phyloP scores from a whole-genome alignment of 2,888 invertebrate genomes.

The Anodontia alba region DNA sequence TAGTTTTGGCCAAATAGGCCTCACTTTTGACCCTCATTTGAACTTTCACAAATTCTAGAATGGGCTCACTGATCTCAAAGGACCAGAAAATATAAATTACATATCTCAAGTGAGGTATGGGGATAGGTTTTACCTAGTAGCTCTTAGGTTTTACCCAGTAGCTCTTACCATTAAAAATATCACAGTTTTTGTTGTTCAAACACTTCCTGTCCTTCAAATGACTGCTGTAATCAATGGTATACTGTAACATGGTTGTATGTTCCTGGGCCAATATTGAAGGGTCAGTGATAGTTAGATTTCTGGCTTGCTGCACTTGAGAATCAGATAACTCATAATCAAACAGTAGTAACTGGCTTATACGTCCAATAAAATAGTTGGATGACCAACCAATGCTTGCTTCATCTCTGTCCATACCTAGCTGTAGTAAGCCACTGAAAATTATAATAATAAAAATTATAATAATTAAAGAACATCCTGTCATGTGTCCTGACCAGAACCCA shows the following conservation, averaged over 20 bases:
- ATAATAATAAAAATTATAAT: neutral
- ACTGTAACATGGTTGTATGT: slow-evolving; percentile 16
- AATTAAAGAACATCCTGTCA: too few species aligned
- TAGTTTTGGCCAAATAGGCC: too few species aligned
- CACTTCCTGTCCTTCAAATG: slow-evolving; percentile 43
- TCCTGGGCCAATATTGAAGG: slow-evolving; percentile 8
- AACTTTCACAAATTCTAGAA: too few species aligned
- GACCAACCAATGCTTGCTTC: neutral
- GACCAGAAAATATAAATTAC: too few species aligned
- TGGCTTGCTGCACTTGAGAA: slow-evolving; percentile 27
- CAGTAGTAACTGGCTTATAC: slow-evolving; percentile 63
- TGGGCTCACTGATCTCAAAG: too few species aligned
- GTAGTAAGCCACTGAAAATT: slow-evolving; percentile 60
- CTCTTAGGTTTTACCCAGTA: too few species aligned
- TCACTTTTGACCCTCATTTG: too few species aligned
- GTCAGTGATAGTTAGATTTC: neutral
- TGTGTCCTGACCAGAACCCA: too few species aligned
- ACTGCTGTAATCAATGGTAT: slow-evolving; percentile 43
- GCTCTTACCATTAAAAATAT: neutral
- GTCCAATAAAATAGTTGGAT: slow-evolving; percentile 57
- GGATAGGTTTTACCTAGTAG: too few species aligned
- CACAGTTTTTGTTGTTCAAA: slow-evolving; percentile 20
- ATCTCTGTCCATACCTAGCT: slow-evolving; percentile 58
- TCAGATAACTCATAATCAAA: slow-evolving; percentile 48
- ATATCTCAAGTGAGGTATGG: too few species aligned